Base-by-base conservation (phyloP, 2,113 vertebrate species). In the Istiophorus platypterus region DNA sequence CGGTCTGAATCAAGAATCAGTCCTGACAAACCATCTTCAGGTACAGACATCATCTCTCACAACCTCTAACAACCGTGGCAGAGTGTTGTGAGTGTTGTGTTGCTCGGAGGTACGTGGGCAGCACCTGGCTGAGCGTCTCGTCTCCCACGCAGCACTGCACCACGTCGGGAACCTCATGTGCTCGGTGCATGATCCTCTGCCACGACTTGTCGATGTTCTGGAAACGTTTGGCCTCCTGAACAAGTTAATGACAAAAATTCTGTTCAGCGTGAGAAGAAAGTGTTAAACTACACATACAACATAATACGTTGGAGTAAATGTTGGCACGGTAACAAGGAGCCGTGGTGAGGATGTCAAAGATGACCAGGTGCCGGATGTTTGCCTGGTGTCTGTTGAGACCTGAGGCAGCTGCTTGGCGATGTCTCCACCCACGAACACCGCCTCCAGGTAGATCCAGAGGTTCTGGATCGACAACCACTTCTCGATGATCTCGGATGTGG, bases 401-500 rank as follows among this genome's bases (percentile, higher is more conserved):
- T 97, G 95, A 34, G 96, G 96, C 14, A 97, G 92, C 59, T 97
- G 96, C 69, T 96, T 97, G 73, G 96, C 96, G 76, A 97, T 97
- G 83, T 97, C 96, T 85, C 96, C 96, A 29, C 96, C 96, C 80
- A 97, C 95, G 86, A 97, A 97, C 62, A 97, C 96, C 10, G 96
- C 96, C 92, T 97, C 96, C 63, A 97, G 94, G 81, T 97, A 97
- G 91, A 97, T 95, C 96, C 96, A 97, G 26, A 97, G 95, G 88
- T 97, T 97, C 66, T 97, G 96, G 20, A 97, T 96, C 1, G 87
- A 95, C 68, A 96, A 34, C 96, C 96, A 97, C 84, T 95, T 96
- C 90, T 97, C 96, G 17, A 96, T 95, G 62, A 96, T 92, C 87
- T 97, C 96, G 8, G 93, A 94, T 58, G 96, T 95, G 89, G 91